Conservation (phyloP, 2,113 vertebrate species). For the Myrmecobius fasciatus region DNA sequence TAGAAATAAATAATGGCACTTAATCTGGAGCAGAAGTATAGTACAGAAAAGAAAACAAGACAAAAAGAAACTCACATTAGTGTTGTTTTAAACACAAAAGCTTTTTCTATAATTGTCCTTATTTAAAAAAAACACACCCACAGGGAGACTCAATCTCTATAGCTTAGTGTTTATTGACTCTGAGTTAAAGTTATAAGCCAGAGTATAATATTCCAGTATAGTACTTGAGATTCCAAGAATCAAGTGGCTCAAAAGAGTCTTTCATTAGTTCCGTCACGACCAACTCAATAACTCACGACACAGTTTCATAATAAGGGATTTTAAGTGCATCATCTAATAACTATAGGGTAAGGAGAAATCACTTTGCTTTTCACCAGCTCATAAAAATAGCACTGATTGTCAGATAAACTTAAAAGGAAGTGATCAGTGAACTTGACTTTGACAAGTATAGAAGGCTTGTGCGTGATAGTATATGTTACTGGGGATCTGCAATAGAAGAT, state of each 20-base stretch:
- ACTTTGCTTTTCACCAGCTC: conserved; percentile 56
- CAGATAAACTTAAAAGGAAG: conserved; percentile 69
- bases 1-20: conserved; percentile 46
- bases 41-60: not conserved
- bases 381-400: conserved; percentile 66
- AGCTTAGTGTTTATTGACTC: conserved; percentile 7
- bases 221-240: not conserved
- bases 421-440: conserved; percentile 68
- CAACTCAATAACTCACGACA: conserved; percentile 47
- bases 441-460: conserved; percentile 58
- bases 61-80: not conserved
- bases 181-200: not conserved
- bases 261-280: conserved; percentile 24
- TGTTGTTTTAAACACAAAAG: conserved; percentile 35
- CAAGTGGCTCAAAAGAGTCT: conserved; percentile 38
- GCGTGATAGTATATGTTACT: not conserved
- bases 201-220: not conserved
- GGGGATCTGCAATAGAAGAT: conserved; percentile 32
- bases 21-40: conserved; percentile 41
- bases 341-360: conserved; percentile 47
- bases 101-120: conserved; percentile 41
- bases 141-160: not conserved
- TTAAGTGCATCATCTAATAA: conserved; percentile 63
- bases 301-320: conserved; percentile 50
- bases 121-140: not conserved